Conservation (phyloP, 2,888 invertebrate genomes). For the Schizaphis graminum region DNA sequence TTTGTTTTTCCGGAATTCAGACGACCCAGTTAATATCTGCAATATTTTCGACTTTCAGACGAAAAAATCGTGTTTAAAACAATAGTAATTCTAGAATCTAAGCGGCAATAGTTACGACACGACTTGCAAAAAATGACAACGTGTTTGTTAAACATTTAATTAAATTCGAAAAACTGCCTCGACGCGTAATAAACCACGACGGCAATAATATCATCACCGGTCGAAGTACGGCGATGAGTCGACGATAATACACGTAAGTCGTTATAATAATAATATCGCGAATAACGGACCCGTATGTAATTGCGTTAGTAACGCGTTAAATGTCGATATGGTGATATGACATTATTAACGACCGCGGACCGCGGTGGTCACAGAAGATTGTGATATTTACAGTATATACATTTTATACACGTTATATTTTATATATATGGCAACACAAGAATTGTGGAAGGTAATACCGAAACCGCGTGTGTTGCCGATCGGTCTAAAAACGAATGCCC, state of each 20-base stretch:
- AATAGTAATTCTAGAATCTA: too few relatives aligned
- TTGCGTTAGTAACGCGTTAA: neutral
- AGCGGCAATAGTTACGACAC: neutral
- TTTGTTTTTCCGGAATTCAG: too few relatives aligned
- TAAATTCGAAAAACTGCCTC: neutral
- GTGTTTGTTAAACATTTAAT: neutral
- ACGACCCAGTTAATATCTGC: too few relatives aligned
- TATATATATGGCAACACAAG: neutral
- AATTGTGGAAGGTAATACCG: neutral
- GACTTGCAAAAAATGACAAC: neutral
- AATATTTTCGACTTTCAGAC: too few relatives aligned
- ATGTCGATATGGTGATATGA: neutral
- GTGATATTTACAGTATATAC: neutral
- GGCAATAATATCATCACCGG: too few relatives aligned
- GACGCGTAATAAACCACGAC: neutral
- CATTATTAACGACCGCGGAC: slow-evolving; percentile 9
- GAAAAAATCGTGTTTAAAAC: too few relatives aligned
- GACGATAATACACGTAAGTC: neutral
- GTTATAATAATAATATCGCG: neutral
- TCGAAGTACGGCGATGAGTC: neutral
- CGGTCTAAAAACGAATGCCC: neutral
- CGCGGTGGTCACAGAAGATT: neutral
- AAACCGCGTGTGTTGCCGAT: neutral
- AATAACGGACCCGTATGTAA: neutral
- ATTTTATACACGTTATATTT: neutral